A percentile compares a stretch with the other conserved stretches of the same genome.
These are phyloP conservation scores for Drosophila parvula DNA, from an alignment of 1,140 invertebrate species.

Conservation along the genomic window DNA sequence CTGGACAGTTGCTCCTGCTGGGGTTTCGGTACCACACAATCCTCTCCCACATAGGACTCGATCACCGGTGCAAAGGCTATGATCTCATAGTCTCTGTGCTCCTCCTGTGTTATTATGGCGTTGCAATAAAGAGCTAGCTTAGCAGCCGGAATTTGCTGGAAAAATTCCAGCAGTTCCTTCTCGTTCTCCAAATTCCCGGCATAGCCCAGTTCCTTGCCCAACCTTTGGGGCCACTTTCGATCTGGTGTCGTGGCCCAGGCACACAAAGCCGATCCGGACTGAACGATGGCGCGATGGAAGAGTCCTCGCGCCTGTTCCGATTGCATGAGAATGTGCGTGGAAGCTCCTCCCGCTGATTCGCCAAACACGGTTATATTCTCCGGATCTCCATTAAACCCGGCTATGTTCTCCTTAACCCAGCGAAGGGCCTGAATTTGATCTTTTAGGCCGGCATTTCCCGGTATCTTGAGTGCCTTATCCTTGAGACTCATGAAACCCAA, in stretches of 20 bases:
- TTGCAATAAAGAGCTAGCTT: constrained; percentile 55
- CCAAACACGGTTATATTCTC: constrained; percentile 81
- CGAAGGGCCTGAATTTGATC: constrained; percentile 83
- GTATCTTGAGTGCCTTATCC: constrained; percentile 68
- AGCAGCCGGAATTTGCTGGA: constrained; percentile 51
- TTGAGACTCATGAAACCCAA: constrained; percentile 84
- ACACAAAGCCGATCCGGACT: constrained; percentile 85
- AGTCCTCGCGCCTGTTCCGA: constrained; percentile 84
- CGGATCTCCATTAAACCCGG: constrained; percentile 78
- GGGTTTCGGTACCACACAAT: constrained; percentile 72
- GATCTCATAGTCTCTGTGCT: constrained; percentile 56
- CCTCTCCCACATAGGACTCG: constrained; percentile 73
- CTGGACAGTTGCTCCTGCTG: constrained; percentile 74
- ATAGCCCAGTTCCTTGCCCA: constrained; percentile 67
- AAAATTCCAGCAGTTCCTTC: constrained; percentile 72
- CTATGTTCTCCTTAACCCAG: constrained; percentile 83
- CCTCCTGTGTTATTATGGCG: constrained; percentile 57
- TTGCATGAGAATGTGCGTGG: constrained; percentile 65
- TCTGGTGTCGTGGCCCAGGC: constrained; percentile 68
- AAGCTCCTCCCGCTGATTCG: constrained; percentile 77
- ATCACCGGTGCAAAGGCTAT: constrained; percentile 80
- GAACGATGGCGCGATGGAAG: constrained; percentile 86
- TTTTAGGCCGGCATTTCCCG: constrained; percentile 82
- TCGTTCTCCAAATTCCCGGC: constrained; percentile 67
- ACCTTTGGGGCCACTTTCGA: constrained; percentile 33